phyloP scores from a whole-genome alignment of 2,888 invertebrate genomes.

The Lasioglossum calceatum region DNA sequence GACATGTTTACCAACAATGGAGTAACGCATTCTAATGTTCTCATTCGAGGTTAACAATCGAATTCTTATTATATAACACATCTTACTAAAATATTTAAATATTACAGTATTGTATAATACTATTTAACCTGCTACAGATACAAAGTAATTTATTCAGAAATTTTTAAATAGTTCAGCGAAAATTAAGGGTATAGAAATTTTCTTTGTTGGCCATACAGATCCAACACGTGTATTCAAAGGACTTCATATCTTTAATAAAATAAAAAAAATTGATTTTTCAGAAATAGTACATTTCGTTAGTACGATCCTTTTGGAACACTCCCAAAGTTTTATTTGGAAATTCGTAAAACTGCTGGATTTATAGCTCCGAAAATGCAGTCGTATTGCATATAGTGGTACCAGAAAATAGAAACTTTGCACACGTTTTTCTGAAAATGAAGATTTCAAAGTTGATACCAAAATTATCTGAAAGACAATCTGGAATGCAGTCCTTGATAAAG shows the following conservation, averaged over 20 bases:
- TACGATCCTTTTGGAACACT: not conserved
- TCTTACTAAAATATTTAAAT: not conserved
- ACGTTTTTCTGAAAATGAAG: not conserved
- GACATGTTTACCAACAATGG: not conserved
- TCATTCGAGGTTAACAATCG: not conserved
- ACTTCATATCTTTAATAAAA: not conserved
- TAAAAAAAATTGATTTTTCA: not conserved
- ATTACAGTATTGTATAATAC: too few species aligned
- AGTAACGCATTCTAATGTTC: not conserved
- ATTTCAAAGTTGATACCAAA: not conserved
- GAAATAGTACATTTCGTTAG: not conserved
- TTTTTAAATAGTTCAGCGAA: too few species aligned
- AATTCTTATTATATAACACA: not conserved
- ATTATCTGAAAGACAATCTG: not conserved
- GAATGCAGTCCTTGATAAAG: not conserved
- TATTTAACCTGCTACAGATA: too few species aligned
- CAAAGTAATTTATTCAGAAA: too few species aligned
- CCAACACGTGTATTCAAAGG: not conserved
- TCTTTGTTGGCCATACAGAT: not conserved
- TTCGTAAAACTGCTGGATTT: conserved; percentile 5
- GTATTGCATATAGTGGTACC: not conserved
- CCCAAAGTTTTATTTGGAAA: not conserved
- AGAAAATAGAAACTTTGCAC: not conserved
- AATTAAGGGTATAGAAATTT: too few species aligned
- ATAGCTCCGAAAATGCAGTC: not conserved